Evolutionary conservation across 2,888 invertebrate species (phyloP), one percentile per base, ranked within the genome.

Genomic region (Cataglyphis rosenhaueri): DNA sequence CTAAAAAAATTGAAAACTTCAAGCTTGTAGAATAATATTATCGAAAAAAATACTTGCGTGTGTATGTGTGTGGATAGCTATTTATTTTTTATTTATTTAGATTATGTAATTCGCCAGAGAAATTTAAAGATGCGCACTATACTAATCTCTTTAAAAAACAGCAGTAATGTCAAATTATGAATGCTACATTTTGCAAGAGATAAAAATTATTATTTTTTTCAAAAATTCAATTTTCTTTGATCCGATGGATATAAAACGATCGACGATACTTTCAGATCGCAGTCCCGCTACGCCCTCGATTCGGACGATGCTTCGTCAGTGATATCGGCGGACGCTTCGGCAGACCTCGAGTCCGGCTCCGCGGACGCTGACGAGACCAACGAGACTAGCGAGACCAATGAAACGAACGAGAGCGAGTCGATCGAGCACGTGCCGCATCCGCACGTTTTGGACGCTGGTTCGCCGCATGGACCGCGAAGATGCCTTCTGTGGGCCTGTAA

Each of bases 401-500:
- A 91, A 82, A 55, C 65, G 25, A 92, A 91, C 82, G 91, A 92
- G 82, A 86, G 87, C 87, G 92, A 92, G 48, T 87, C 87, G 70
- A 87, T 91, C 82, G 92, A 92, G 84, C 94, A 94, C 89, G 94
- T 94, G 87, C 94, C 94, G 0, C 94, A 94, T 89, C 94, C 94
- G 71, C 93, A 94, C 87, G 92, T 90, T 66, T 87, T 92, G 68
- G 92, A 93, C 70, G 91, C 93, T 41, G 91, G 94, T 87, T 88
- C 91, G 48, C 87, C 90, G 52, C 92, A 94, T 83, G 95, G 95
- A 9, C 96, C 96, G 70, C 95, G 98, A 85, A 96, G 98, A 85
- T 99, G 99, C 92, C 95, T 99, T 59, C 96, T 99, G 15, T 99
- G 99, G 99, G 99, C 99, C 2, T 99, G 99, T 95, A 99, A 99